Percentiles rank a stretch among this genome's conserved stretches.
phyloP scores from a whole-genome alignment of 2,797 vertebrate species.

The Ambastaia sidthimunki region DNA sequence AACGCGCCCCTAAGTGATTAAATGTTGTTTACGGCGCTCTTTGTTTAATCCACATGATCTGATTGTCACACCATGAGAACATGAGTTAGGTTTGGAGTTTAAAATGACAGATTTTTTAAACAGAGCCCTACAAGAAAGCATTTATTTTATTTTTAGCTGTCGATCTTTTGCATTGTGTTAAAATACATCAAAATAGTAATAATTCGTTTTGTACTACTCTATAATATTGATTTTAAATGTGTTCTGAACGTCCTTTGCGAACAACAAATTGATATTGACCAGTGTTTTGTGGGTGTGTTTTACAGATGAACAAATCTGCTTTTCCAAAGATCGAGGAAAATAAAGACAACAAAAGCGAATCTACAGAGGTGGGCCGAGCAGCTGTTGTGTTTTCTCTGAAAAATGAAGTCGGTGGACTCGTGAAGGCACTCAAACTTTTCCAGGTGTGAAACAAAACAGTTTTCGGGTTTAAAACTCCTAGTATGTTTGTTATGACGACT shows the following conservation, averaged over 20 bases:
- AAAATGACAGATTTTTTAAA: not conserved
- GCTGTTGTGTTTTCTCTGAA: constrained; percentile 95
- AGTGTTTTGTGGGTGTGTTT: constrained; percentile 38
- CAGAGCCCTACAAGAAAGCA: not conserved
- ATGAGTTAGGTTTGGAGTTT: not conserved
- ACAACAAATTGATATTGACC: not conserved
- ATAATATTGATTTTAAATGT: not conserved
- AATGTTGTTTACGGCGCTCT: constrained; percentile 30
- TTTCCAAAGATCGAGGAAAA: constrained; percentile 92
- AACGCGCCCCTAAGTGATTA: not conserved
- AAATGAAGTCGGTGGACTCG: constrained; percentile 96
- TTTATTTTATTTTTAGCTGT: no score
- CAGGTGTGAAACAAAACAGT: constrained; percentile 76
- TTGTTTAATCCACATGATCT: constrained; percentile 33
- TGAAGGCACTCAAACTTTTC: constrained; percentile 95
- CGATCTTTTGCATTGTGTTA: not conserved
- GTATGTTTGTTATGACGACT: not conserved
- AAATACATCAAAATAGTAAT: not conserved
- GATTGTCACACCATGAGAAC: not conserved
- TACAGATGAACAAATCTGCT: constrained; percentile 84
- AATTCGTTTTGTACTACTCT: not conserved
- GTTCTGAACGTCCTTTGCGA: not conserved
- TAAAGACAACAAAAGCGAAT: constrained; percentile 87
- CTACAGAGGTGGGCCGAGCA: constrained; percentile 82
- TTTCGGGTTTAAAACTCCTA: not conserved